Conservation (phyloP, 2,797 vertebrate genomes). For the Synanceia verrucosa region DNA sequence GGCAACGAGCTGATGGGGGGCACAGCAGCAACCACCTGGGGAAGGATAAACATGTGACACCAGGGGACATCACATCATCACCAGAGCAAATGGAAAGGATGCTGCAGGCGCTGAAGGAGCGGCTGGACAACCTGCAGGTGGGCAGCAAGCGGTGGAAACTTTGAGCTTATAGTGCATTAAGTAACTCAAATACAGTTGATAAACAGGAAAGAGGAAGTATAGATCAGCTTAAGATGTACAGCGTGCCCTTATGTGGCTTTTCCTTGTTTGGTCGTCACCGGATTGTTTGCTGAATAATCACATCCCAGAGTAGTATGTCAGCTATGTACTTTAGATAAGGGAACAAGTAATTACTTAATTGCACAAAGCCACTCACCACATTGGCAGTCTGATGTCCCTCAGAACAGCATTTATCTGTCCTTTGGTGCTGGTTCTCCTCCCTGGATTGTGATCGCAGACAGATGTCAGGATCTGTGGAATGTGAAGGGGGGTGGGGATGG, state of each 20-base stretch:
- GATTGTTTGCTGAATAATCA: conserved; percentile 25
- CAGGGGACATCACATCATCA: conserved; percentile 70
- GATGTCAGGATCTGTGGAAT: conserved; percentile 33
- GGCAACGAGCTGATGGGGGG: conserved; percentile 58
- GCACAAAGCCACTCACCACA: conserved; percentile 32
- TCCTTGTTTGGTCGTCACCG: conserved; percentile 20
- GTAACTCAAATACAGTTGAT: neutral
- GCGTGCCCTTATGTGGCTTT: neutral
- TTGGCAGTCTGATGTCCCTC: conserved; percentile 26
- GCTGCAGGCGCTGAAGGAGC: conserved; percentile 85
- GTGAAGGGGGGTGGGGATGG: neutral
- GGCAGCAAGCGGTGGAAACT: conserved; percentile 29
- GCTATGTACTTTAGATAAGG: conserved; percentile 49
- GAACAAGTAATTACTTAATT: conserved; percentile 57
- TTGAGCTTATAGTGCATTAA: neutral
- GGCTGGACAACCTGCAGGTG: conserved; percentile 88
- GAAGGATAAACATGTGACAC: conserved; percentile 73
- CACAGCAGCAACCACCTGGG: conserved; percentile 56
- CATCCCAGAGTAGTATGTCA: conserved; percentile 28
- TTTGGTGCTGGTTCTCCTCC: neutral
- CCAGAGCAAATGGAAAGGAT: conserved; percentile 84
- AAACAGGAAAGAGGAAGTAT: neutral
- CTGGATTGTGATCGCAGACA: conserved; percentile 21
- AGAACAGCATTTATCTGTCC: neutral
- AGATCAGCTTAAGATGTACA: neutral